Base-by-base conservation (phyloP, 1,140 invertebrate genomes). In the Apis laboriosa region DNA sequence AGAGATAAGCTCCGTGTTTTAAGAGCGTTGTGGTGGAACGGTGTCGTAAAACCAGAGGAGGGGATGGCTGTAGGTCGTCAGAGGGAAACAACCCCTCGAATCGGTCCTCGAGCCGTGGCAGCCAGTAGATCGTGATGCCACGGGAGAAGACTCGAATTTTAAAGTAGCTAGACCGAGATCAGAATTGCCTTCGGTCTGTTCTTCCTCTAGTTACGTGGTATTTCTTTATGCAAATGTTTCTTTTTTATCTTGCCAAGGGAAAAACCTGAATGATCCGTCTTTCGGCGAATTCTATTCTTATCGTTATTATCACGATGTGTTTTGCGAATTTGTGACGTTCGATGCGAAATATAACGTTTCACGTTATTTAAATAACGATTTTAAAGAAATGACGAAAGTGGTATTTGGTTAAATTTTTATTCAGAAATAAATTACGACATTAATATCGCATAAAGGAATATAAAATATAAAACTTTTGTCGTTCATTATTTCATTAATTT, bases 1-100 rank as follows among this genome's bases (percentile, higher is more conserved):
- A 92, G 88, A 90, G 89, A 88, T 92, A 90, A 91, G 88, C 89
- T 86, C 81, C 80, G 89, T 89, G 89, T 92, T 88, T 92, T 87
- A 89, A 90, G 81, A 85, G 84, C 84, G 80, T 84, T 83, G 78
- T 66, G 85, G 87, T 81, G 64, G 77, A 86, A 91, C 87, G 86
- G 83, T 86, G 87, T 89, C 90, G 86, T 91, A 91, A 92, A 91
- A 89, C 86, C 76, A 75, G 83, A 43, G 73, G 83, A 87, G 79
- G 88, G 87, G 84, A 83, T 80, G 84, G 70, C 74, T 63, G 70
- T 67, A 61, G 84, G 63, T 80, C 80, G 79, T 82, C 85, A 86
- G 84, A 84, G 85, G 84, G 86, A 86, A 86, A 90, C 90, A 87
- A 87, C 86, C 90, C 89, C 89, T 90, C 89, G 85, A 86, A 90